Percentiles rank a stretch among this genome's conserved stretches.
These are phyloP conservation scores for Tenthredo amoena DNA, from an alignment of 2,888 invertebrate genomes.

Conservation along the genomic window DNA sequence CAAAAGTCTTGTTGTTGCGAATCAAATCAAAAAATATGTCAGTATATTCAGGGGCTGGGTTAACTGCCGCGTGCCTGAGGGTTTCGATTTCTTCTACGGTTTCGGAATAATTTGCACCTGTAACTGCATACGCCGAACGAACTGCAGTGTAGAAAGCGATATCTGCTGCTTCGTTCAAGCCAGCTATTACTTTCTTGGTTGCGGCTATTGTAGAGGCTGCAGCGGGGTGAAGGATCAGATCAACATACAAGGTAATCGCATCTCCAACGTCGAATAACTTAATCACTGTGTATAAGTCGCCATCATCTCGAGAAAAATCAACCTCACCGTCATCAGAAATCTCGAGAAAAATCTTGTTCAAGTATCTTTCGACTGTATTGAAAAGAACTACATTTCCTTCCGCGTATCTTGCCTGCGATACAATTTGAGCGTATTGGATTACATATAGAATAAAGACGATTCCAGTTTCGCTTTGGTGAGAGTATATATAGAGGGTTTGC, in stretches of 20 bases:
- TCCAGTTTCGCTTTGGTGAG: not conserved
- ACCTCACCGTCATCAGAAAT: not conserved
- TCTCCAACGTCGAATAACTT: not conserved
- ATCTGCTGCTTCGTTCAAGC: not conserved
- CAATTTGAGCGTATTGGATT: not conserved
- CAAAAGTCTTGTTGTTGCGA: not conserved
- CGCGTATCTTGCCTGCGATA: not conserved
- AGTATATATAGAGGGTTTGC: not conserved
- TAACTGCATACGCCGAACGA: not conserved
- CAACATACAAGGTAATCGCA: not conserved
- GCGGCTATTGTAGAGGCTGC: not conserved
- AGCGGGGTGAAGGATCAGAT: not conserved
- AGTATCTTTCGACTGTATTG: not conserved
- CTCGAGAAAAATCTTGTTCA: not conserved
- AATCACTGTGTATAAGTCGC: not conserved
- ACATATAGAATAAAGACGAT: not conserved
- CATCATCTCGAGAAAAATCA: not conserved
- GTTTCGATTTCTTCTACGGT: not conserved
- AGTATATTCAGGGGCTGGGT: not conserved
- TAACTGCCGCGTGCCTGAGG: not conserved
- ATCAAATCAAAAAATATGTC: not conserved
- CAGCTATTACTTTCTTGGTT: not conserved
- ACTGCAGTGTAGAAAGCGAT: not conserved
- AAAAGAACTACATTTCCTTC: not conserved
- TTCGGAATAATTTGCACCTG: not conserved